Percentiles rank a stretch among this genome's conserved stretches.
These are phyloP conservation scores for Bolinopsis microptera DNA, from an alignment of 37 sponge, comb jelly and placozoan species.

Conservation along the genomic window DNA sequence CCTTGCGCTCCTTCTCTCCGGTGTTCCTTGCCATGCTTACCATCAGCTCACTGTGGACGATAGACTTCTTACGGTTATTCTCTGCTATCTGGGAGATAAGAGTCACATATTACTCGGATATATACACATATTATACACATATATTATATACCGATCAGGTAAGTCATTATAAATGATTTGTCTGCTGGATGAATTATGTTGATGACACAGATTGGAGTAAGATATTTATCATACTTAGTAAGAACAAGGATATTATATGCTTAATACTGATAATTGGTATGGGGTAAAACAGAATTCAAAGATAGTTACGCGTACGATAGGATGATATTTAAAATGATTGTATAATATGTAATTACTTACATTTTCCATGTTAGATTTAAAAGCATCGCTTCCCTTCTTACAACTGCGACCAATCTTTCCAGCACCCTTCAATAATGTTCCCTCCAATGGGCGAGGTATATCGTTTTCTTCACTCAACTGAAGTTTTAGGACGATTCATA, in stretches of 20 bases:
- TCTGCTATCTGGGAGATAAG: constrained; percentile 38
- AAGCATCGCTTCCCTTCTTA: neutral
- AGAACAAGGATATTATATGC: too few species aligned
- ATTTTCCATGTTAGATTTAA: neutral
- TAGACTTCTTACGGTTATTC: neutral
- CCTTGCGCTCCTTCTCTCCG: neutral
- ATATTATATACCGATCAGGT: too few species aligned
- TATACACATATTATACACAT: neutral
- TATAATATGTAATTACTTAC: too few species aligned
- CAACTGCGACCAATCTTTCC: constrained; percentile 13
- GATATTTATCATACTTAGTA: too few species aligned
- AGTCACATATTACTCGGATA: neutral
- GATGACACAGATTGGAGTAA: too few species aligned
- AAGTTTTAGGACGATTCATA: neutral
- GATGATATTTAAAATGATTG: too few species aligned
- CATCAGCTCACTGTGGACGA: constrained; percentile 25
- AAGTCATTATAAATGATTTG: too few species aligned
- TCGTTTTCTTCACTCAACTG: neutral
- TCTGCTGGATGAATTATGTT: too few species aligned
- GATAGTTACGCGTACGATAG: too few species aligned
- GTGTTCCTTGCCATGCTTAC: neutral
- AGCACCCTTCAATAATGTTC: neutral
- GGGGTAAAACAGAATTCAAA: too few species aligned
- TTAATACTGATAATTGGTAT: too few species aligned
- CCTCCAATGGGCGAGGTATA: neutral